phyloP scores from a whole-genome alignment of 2,888 invertebrate species.

The Agriopis leucophaearia region DNA sequence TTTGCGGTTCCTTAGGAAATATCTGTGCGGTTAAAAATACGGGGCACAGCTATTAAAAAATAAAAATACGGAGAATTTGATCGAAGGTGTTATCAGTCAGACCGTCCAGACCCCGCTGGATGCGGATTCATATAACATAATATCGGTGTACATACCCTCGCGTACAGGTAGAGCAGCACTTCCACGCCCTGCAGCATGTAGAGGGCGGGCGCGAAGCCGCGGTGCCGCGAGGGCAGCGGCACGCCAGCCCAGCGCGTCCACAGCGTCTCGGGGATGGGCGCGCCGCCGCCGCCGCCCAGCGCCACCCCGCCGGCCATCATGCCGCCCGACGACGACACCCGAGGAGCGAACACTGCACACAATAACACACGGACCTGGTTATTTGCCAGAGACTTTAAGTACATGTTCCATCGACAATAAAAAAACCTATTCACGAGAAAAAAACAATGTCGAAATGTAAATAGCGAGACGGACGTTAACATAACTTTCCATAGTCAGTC shows the following conservation, averaged over 20 bases:
- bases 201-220: constrained; percentile 85
- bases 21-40: no score
- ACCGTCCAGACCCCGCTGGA: no score
- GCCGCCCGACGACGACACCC: constrained; percentile 48
- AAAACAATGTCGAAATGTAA: no score
- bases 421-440: no score
- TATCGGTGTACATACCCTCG: constrained; percentile 76
- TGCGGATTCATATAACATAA: background rate
- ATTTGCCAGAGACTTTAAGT: no score
- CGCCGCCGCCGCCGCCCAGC: constrained; percentile 57
- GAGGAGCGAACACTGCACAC: constrained; percentile 58
- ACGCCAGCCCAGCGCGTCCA: constrained; percentile 65
- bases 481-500: no score
- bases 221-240: constrained; percentile 73
- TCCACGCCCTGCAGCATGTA: constrained; percentile 88
- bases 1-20: no score
- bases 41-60: no score
- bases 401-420: no score
- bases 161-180: constrained; percentile 89
- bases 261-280: constrained; percentile 68
- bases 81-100: no score
- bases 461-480: no score
- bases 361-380: background rate
- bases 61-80: no score
- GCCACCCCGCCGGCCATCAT: constrained; percentile 32